A percentile compares a stretch with the other conserved stretches of the same genome.
Conservation (phyloP, 1,140 invertebrate genomes). For the Helicoverpa armigera region DNA sequence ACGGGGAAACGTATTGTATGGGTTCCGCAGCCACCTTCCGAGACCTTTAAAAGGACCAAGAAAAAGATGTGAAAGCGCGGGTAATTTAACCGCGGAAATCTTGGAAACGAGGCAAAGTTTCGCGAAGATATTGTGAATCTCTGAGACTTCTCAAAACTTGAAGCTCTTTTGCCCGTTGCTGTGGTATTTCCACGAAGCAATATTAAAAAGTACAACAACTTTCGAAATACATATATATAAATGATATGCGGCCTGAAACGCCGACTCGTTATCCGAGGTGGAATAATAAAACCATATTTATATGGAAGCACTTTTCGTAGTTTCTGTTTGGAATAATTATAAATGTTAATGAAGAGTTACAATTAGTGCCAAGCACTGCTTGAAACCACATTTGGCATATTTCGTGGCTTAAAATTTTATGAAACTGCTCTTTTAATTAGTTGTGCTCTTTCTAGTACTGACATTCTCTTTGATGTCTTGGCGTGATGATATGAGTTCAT, state of each 20-base stretch:
- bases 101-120: constrained; percentile 51
- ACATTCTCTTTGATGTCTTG: not conserved
- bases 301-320: constrained; percentile 37
- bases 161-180: constrained; percentile 44
- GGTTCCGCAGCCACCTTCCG: constrained; percentile 29
- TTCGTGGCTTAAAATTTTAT: constrained; percentile 16
- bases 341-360: constrained; percentile 35
- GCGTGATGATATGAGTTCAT: not conserved
- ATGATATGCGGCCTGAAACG: constrained; percentile 20
- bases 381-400: constrained; percentile 28
- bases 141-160: constrained; percentile 50
- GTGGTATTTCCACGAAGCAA: constrained; percentile 44
- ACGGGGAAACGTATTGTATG: constrained; percentile 33
- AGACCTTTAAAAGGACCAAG: constrained; percentile 42
- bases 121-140: constrained; percentile 51
- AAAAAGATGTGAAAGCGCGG: constrained; percentile 36
- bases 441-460: not conserved
- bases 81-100: constrained; percentile 54
- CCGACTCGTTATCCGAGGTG: constrained; percentile 1
- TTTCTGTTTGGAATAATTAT: constrained; percentile 37
- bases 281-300: constrained; percentile 20
- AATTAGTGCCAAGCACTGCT: constrained; percentile 35
- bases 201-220: constrained; percentile 50
- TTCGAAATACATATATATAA: constrained; percentile 33
- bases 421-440: constrained; percentile 14